Evolutionary conservation across 2,797 vertebrate genomes (phyloP), one percentile per base, ranked within the genome.

Genomic region (Sylvilagus floridanus): DNA sequence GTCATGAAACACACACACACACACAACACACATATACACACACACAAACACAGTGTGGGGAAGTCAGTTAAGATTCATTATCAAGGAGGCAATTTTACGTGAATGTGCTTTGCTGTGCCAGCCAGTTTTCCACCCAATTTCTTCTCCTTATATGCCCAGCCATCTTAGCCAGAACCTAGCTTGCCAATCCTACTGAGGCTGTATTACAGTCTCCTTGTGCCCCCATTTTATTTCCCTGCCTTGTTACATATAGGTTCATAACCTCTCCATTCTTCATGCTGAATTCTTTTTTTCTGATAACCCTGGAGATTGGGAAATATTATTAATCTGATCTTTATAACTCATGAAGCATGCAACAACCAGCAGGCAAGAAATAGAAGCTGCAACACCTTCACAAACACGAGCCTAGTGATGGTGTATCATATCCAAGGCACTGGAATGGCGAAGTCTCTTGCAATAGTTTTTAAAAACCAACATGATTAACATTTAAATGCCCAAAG

Each of bases 381-480:
- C 13, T 28, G 5, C 35, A 60, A 3, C 57, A 60, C 69, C 57
- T 52, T 83, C n/a, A 79, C 26, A 73, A 91, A 73, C 62, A 57
- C 13, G 60, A 79, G 32, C 47, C 76, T 79, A 57, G 32, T 54
- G 28, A 88, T 60, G 22, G 12, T 22, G 85, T 32, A 71, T 47
- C 63, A 69, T 32, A 77, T 94, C 47, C 79, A 90, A 37, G 50
- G 72, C 52, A 69, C 26, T 13, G 24, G 28, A 37, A 83, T 73
- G 7, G 66, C 88, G 86, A 90, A 93, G 21, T 86, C 62, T 73
- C 50, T 88, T 17, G 65, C 2, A 42, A 90, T 86, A 86, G 76
- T 95, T 95, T 95, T 88, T 3, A 57, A 94, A 97, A 97, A 96
- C 90, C 89, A 90, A 97, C 95, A 93, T 95, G 97, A 95, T 97